These are phyloP conservation scores for Cotesia chilonis DNA, from an alignment of 1,140 invertebrate species.

Conservation along the genomic window DNA sequence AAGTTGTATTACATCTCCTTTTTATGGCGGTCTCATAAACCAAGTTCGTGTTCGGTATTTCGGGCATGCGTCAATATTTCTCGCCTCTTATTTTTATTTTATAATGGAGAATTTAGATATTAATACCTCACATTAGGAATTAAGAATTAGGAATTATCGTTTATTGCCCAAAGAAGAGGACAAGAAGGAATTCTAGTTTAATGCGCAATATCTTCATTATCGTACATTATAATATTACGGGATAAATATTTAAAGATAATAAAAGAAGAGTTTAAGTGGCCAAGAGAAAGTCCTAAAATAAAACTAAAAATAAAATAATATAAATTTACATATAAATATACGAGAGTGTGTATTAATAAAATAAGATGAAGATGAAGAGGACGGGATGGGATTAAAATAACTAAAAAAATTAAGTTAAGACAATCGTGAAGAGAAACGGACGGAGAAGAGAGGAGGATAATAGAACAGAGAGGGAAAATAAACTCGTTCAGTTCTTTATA, in stretches of 20 bases:
- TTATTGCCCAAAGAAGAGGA: too few relatives aligned
- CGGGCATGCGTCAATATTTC: slow-evolving; percentile 49
- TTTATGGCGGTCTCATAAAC: slow-evolving; percentile 54
- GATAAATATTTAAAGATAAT: too few relatives aligned
- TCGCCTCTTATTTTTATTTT: slow-evolving; percentile 37
- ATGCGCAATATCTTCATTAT: too few relatives aligned
- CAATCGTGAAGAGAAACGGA: neutral
- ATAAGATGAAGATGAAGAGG: slow-evolving; percentile 3
- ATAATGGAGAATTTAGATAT: neutral
- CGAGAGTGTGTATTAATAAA: slow-evolving; percentile 23
- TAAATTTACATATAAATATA: slow-evolving; percentile 37
- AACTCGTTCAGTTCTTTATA: slow-evolving; percentile 50
- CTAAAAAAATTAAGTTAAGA: slow-evolving; percentile 19
- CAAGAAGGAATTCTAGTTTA: slow-evolving; percentile 13
- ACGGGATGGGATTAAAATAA: slow-evolving; percentile 22
- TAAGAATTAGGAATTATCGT: too few relatives aligned
- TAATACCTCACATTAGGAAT: neutral
- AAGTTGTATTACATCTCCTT: slow-evolving; percentile 51
- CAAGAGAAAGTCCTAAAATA: slow-evolving; percentile 23
- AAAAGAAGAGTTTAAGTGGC: neutral
- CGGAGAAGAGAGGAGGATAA: neutral
- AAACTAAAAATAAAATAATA: slow-evolving; percentile 47
- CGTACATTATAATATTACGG: too few relatives aligned
- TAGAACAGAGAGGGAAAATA: slow-evolving; percentile 41
- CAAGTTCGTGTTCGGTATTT: slow-evolving; percentile 48